phyloP scores from a whole-genome alignment of 2,113 vertebrate species.

The Microtus oregoni region DNA sequence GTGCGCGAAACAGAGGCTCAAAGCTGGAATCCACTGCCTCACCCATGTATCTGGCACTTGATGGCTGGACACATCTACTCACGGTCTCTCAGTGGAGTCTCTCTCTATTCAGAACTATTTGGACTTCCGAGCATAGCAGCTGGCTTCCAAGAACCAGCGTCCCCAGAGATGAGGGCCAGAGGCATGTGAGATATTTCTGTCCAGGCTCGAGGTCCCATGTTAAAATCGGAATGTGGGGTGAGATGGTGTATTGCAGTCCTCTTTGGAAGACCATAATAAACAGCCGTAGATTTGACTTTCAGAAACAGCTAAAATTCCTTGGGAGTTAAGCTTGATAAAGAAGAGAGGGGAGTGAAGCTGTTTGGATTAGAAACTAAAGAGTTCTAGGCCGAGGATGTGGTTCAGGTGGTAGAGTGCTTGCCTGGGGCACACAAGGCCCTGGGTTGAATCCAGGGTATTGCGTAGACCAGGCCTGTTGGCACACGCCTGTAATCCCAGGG shows the following conservation, averaged over 20 bases:
- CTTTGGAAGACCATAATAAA: neutral
- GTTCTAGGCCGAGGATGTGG: neutral
- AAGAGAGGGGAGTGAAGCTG: neutral
- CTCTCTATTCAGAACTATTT: neutral
- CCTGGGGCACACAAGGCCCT: neutral
- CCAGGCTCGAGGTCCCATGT: neutral
- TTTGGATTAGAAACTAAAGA: slow-evolving; percentile 3
- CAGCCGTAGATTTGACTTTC: slow-evolving; percentile 8
- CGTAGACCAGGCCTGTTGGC: neutral
- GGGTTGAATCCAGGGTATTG: too few species aligned
- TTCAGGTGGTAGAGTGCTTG: neutral
- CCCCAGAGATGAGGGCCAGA: neutral
- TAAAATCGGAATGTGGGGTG: neutral
- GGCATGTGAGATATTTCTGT: neutral
- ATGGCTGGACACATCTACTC: neutral
- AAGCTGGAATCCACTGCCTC: neutral
- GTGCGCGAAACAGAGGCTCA: neutral
- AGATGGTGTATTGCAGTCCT: neutral
- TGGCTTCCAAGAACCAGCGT: neutral
- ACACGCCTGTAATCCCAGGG: neutral
- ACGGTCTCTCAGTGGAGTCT: neutral
- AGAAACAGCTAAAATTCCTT: slow-evolving; percentile 39
- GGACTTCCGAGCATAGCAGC: neutral
- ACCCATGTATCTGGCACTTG: neutral
- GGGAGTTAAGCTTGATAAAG: slow-evolving; percentile 1